These are phyloP conservation scores for Bubo scandiacus DNA, from an alignment of 2,113 vertebrate species.

Conservation along the genomic window DNA sequence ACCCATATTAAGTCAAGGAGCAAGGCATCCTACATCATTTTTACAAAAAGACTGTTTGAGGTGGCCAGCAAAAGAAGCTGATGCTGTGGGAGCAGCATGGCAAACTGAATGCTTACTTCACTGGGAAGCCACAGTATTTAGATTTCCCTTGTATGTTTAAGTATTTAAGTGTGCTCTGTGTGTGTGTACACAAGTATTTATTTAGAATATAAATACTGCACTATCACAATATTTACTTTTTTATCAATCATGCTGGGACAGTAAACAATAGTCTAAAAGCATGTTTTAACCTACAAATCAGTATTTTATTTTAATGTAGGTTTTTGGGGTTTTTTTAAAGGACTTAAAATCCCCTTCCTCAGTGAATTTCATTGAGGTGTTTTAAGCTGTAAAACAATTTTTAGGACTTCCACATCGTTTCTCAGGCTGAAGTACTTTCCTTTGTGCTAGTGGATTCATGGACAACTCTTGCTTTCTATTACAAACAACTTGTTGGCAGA, in stretches of 20 bases:
- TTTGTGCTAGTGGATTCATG: neutral
- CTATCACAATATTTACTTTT: neutral
- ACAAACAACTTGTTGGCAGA: neutral
- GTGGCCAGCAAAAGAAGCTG: neutral
- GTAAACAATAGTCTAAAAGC: neutral
- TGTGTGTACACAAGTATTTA: neutral
- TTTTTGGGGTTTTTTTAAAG: rapidly evolving
- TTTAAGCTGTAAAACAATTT: neutral
- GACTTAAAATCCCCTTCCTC: neutral
- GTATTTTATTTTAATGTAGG: neutral
- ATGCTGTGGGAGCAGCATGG: neutral
- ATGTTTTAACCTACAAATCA: neutral
- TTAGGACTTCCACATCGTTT: neutral
- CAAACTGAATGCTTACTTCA: neutral
- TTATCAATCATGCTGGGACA: neutral
- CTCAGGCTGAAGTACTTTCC: neutral
- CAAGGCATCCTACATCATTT: neutral
- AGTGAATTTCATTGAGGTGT: neutral
- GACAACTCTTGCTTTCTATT: neutral
- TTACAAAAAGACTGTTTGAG: neutral
- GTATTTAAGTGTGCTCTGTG: neutral
- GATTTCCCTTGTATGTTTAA: neutral
- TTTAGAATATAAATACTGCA: neutral
- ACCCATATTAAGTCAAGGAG: neutral
- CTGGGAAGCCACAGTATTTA: neutral